A percentile compares a stretch with the other conserved stretches of the same genome.
Evolutionary conservation across 2,888 invertebrate species (phyloP).

Genomic region (Frankliniella fusca): DNA sequence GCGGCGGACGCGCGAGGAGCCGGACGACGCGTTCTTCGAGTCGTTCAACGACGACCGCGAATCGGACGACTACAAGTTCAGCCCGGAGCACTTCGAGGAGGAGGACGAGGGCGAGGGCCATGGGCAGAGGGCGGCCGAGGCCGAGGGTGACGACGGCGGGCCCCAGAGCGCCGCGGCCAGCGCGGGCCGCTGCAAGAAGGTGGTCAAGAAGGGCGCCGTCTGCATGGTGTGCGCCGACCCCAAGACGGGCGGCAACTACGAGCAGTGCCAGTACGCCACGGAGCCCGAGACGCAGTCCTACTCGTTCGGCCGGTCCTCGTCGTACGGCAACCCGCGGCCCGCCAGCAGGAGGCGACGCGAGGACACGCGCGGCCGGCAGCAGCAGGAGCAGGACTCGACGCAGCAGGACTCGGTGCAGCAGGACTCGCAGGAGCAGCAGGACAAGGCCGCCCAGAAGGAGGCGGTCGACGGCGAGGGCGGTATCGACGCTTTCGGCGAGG

Average conservation of each 20-base stretch:
- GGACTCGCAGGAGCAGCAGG: constrained; percentile 7
- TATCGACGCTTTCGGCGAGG: background rate
- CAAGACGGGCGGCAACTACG: constrained; percentile 69
- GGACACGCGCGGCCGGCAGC: background rate
- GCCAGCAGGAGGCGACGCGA: background rate
- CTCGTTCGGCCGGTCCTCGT: constrained; percentile 43
- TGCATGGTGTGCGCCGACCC: constrained; percentile 71
- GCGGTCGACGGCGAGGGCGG: no score
- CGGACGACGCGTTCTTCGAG: constrained; percentile 13
- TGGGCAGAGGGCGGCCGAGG: background rate
- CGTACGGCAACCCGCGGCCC: constrained; percentile 36
- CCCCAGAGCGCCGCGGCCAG: constrained; percentile 32
- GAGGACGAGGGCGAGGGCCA: constrained; percentile 31
- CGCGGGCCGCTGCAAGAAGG: constrained; percentile 41
- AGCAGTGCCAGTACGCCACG: constrained; percentile 74
- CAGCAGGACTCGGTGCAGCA: background rate
- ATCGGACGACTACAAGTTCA: constrained; percentile 42
- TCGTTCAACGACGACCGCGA: background rate
- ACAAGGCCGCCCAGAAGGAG: background rate
- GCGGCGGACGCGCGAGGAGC: constrained; percentile 4
- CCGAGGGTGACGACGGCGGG: constrained; percentile 25
- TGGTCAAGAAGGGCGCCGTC: constrained; percentile 46
- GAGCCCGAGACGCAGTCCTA: constrained; percentile 64
- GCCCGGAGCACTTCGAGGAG: constrained; percentile 45
- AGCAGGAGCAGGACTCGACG: background rate